phyloP scores from a whole-genome alignment of 2,888 invertebrate genomes.

The Plebejus anna region DNA sequence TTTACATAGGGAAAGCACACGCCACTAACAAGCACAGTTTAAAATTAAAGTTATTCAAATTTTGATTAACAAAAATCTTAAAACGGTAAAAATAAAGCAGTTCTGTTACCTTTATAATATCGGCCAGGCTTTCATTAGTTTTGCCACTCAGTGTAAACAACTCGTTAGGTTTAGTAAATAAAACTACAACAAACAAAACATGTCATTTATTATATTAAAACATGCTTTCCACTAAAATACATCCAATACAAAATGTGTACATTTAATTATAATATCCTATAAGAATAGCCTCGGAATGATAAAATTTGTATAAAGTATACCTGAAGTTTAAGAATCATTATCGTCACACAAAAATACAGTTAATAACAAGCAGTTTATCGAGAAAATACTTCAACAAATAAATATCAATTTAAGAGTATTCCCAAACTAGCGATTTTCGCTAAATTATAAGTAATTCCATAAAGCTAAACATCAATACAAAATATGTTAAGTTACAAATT shows the following conservation, averaged over 20 bases:
- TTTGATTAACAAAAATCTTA: neutral
- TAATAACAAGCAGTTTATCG: neutral
- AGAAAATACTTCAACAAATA: slow-evolving; percentile 25
- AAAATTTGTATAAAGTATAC: slow-evolving; percentile 36
- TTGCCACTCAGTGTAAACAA: slow-evolving; percentile 41
- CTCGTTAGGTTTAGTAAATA: slow-evolving; percentile 65
- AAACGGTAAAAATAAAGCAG: neutral
- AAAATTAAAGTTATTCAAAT: neutral
- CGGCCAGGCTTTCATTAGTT: slow-evolving; percentile 29
- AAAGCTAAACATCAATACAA: neutral
- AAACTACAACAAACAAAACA: slow-evolving; percentile 78
- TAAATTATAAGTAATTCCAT: neutral
- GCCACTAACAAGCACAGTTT: neutral
- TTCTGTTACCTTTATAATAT: neutral
- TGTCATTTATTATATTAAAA: slow-evolving; percentile 64
- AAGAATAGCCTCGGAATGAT: slow-evolving; percentile 44
- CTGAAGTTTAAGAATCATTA: neutral
- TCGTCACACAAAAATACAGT: neutral
- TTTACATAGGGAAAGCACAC: neutral
- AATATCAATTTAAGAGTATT: neutral
- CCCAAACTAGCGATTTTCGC: neutral
- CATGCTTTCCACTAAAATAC: slow-evolving; percentile 63
- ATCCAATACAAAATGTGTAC: slow-evolving; percentile 49
- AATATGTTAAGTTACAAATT: neutral
- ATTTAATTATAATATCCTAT: slow-evolving; percentile 46